Evolutionary conservation across 2,888 invertebrate species (phyloP), one percentile per base, ranked within the genome.

Genomic region (Idaea straminata): DNA sequence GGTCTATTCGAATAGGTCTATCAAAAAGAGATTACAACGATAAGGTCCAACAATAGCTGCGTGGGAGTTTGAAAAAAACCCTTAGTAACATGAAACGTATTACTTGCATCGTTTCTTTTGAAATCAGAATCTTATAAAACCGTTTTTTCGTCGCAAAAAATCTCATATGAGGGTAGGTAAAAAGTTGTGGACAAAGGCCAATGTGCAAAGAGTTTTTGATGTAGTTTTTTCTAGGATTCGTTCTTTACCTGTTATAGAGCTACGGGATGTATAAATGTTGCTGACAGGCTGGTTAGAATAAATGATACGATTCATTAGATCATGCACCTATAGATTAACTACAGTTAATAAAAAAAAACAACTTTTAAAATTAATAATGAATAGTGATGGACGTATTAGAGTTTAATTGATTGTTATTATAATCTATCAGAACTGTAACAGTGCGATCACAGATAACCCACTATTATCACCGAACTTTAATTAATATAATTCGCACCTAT

Each of bases 61-160:
- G 47, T 85, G 87, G 91, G 88, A 89, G 89, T 87, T 86, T 77
- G 82, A 83, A 85, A 84, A 86, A 86, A 86, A 89, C 87, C 83
- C 81, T 82, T 81, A 84, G 91, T 88, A 92, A 92, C 89, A 88
- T 85, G 91, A 92, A 91, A 89, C 92, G 88, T 83, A 92, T 92
- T 92, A 92, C 92, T 92, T 89, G 92, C 92, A 88, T 92, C 91
- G 91, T 87, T 88, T 90, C 91, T 84, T 90, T 88, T 87, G 85
- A 90, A 84, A 86, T 88, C 82, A 85, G 90, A 84, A 86, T 88
- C 82, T 86, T 87, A 89, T 88, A 91, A 86, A 90, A 89, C 82
- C 82, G 86, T 88, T 90, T 91, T 91, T 91, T 90, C 83, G 75
- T 82, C 85, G 90, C 89, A 91, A 91, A 92, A 91, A 92, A 89